Evolutionary conservation across 2,888 invertebrate species (phyloP), one percentile per base, ranked within the genome.

Genomic region (Selenia dentaria): DNA sequence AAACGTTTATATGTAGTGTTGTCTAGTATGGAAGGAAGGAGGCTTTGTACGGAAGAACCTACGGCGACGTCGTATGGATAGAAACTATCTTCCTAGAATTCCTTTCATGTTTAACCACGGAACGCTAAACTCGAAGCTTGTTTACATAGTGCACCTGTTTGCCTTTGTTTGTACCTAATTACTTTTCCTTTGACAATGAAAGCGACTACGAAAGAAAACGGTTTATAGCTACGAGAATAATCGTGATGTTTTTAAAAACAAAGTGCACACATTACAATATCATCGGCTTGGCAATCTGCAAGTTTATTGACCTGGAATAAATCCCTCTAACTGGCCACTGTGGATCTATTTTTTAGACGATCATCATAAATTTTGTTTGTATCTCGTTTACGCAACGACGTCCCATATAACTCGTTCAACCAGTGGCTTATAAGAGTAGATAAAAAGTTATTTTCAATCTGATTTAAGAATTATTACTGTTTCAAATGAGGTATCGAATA

Each of bases 271-370:
- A 11, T 16, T 6, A 29, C 29, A 35, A 31, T 32, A 35, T 16
- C 31, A 37, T 41, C 36, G 31, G 28, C 24, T 22, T 26, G 37
- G 25, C 31, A 34, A 49, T 50, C 50, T 28, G 31, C 39, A 33
- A 36, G 57, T 41, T 40, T 41, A 20, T 46, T 57, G 57, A 57
- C 57, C 57, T 42, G 52, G n/a, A 44, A 57, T 54, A 40, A 57
- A 50, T 45, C 38, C 35, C 39, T 42, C 28, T 29, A 40, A 51
- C 43, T 43, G 36, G 11, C 35, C 10, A 40, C 39, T 54, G 46
- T 28, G 36, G 14, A 33, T 38, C 26, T 42, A 43, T 37, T 42
- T 51, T 50, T 54, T 40, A 43, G 39, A 45, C 44, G 18, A 52
- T 46, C 37, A 50, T 47, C 41, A 52, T 52, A 52, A 52, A 52